These are phyloP conservation scores for Pantelozetes paolii DNA, from an alignment of 2,888 invertebrate genomes.

Conservation along the genomic window DNA sequence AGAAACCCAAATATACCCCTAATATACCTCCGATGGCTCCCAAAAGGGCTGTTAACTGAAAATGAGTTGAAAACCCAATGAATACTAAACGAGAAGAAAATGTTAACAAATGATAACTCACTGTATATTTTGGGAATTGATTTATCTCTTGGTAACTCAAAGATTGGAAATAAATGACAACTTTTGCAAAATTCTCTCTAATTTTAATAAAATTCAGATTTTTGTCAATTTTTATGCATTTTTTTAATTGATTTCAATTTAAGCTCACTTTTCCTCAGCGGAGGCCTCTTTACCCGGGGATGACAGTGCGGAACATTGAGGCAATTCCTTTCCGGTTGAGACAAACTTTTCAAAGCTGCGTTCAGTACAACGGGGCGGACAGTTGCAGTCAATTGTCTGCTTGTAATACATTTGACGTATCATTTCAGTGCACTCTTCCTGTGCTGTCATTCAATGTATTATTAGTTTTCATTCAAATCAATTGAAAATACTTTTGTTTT, in stretches of 20 bases:
- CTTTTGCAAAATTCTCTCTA: constrained; percentile 43
- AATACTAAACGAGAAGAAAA: too few species aligned
- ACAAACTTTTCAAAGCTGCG: constrained; percentile 43
- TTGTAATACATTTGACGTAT: constrained; percentile 41
- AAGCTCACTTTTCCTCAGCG: background rate
- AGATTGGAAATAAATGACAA: constrained; percentile 43
- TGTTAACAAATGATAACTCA: constrained; percentile 15
- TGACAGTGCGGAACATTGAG: constrained; percentile 42
- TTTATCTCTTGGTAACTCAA: constrained; percentile 43
- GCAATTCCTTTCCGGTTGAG: constrained; percentile 43
- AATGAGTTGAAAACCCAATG: too few species aligned
- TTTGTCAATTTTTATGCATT: background rate
- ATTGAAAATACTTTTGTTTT: constrained; percentile 34
- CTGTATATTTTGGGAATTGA: constrained; percentile 43
- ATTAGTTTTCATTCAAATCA: background rate
- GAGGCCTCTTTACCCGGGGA: constrained; percentile 24
- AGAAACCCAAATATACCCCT: constrained; percentile 42
- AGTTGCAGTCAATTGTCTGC: constrained; percentile 38
- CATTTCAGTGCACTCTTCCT: constrained; percentile 38
- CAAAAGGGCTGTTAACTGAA: constrained; percentile 36
- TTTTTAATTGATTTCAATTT: constrained; percentile 1
- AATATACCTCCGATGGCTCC: constrained; percentile 43
- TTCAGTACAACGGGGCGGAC: constrained; percentile 44
- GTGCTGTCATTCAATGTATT: background rate
- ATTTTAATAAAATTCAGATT: constrained; percentile 8